Base-by-base conservation (phyloP, 1,140 invertebrate species). In the Diabrotica undecimpunctata region DNA sequence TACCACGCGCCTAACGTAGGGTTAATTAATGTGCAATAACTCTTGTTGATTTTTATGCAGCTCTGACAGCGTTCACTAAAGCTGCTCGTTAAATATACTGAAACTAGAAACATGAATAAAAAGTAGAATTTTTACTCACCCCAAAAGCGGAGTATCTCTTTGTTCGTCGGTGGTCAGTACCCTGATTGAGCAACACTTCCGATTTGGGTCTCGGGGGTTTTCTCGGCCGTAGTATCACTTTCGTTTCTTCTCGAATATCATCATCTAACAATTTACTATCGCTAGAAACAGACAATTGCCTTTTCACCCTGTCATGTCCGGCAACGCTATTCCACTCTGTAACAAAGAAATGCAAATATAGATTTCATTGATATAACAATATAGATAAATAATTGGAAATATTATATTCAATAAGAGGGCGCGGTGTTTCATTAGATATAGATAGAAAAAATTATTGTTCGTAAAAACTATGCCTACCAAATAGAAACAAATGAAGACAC, bases 121-220 rank as follows among this genome's bases (percentile, higher is more conserved):
- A 25, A 25, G 4, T 25, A 25, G 25, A 25, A 25, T 25, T 25
- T 4, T 25, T 64, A 86, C 88, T 89, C 82, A 95, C 93, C 83
- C 92, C 92, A 82, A 95, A 95, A 74, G 93, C 92, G 74, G 92
- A 94, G 83, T 92, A 94, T 80, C 92, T 84, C 83, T 94, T 94
- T 69, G 89, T 91, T 80, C 90, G 84, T 80, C 88, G 82, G 73
- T 83, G 83, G 75, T 84, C 84, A 68, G 81, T 80, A 72, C 87
- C 83, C 82, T 84, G 77, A 71, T 88, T 88, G 53, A 95, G 85
- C 77, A 93, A 91, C 13, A 92, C 91, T 81, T 95, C 92, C 4
- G 91, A 94, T 79, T 94, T 95, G 70, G 92, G 92, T 83, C 92
- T 84, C 61, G 91, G 91, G 64, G 92, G 92, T 81, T 92, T 91